Evolutionary conservation across 1,140 invertebrate species (phyloP).

Genomic region (Aphelenchoides besseyi): DNA sequence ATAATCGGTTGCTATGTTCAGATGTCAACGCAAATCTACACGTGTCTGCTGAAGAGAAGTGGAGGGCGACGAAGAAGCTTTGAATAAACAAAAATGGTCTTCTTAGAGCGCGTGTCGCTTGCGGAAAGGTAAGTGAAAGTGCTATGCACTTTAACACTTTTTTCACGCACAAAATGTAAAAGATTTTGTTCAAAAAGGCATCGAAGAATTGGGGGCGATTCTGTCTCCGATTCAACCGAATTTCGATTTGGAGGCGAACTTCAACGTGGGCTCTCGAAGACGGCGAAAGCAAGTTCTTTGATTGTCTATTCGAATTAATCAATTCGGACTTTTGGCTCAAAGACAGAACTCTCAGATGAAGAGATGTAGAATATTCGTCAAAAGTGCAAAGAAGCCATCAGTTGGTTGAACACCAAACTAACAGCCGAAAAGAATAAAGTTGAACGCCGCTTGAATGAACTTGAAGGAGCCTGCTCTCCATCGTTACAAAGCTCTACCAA

Average conservation of each 20-base stretch:
- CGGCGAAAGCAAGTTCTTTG: slow-evolving; percentile 65
- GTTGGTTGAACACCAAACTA: slow-evolving; percentile 90
- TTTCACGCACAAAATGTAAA: slow-evolving; percentile 95
- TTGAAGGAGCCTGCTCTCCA: slow-evolving; percentile 80
- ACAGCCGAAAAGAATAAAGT: slow-evolving; percentile 88
- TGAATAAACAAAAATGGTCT: slow-evolving; percentile 90
- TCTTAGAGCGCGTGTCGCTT: no score
- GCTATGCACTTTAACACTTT: no score
- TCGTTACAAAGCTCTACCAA: slow-evolving; percentile 68
- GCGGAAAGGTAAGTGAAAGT: no score
- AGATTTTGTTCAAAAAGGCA: slow-evolving; percentile 88
- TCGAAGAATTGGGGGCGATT: slow-evolving; percentile 78
- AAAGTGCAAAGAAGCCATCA: slow-evolving; percentile 86
- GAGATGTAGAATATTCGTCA: slow-evolving; percentile 82
- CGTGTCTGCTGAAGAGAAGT: slow-evolving; percentile 67
- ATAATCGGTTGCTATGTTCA: neutral
- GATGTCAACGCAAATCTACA: slow-evolving; percentile 66
- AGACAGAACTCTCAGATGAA: slow-evolving; percentile 72
- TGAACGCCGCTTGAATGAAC: slow-evolving; percentile 81
- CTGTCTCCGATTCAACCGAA: slow-evolving; percentile 77
- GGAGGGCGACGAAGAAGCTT: slow-evolving; percentile 85
- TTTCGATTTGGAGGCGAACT: slow-evolving; percentile 86
- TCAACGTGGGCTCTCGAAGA: slow-evolving; percentile 76
- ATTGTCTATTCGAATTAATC: neutral
- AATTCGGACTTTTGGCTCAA: slow-evolving; percentile 61